These are phyloP conservation scores for Lithophane semibrunnea DNA, from an alignment of 2,888 invertebrate genomes.

Conservation along the genomic window DNA sequence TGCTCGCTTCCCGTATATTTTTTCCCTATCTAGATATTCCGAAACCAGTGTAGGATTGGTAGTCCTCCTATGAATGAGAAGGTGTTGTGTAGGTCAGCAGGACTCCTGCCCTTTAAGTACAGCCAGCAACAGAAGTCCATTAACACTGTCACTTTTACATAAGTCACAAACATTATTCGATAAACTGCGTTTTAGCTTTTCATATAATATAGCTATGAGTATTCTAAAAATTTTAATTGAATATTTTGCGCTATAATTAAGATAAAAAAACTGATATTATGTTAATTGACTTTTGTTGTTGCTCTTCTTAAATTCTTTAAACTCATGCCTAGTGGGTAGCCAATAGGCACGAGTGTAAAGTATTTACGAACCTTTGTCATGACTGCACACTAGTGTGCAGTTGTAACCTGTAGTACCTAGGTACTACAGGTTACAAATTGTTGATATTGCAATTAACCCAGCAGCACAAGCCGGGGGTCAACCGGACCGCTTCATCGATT, in stretches of 20 bases:
- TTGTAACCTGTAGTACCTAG: too few species aligned
- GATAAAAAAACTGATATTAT: not conserved
- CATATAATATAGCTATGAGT: not conserved
- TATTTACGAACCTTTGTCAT: not conserved
- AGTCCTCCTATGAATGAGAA: not conserved
- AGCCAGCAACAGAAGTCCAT: not conserved
- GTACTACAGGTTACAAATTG: not conserved
- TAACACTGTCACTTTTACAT: not conserved
- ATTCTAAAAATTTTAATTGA: not conserved
- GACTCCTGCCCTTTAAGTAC: not conserved
- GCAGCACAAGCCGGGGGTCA: slow-evolving; percentile 51
- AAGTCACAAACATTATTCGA: not conserved
- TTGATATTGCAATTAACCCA: slow-evolving; percentile 42
- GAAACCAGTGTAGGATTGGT: not conserved
- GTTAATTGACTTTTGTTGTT: not conserved
- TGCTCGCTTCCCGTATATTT: not conserved
- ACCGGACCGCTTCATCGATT: slow-evolving; percentile 51
- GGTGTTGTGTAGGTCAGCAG: not conserved
- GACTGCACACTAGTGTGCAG: not conserved
- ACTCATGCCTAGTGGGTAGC: not conserved
- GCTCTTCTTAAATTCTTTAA: too few species aligned
- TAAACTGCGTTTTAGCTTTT: not conserved
- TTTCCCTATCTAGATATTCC: not conserved
- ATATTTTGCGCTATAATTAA: not conserved
- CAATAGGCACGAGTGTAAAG: not conserved